Evolutionary conservation across 2,888 invertebrate species (phyloP).

Genomic region (Antheraea yamamai): DNA sequence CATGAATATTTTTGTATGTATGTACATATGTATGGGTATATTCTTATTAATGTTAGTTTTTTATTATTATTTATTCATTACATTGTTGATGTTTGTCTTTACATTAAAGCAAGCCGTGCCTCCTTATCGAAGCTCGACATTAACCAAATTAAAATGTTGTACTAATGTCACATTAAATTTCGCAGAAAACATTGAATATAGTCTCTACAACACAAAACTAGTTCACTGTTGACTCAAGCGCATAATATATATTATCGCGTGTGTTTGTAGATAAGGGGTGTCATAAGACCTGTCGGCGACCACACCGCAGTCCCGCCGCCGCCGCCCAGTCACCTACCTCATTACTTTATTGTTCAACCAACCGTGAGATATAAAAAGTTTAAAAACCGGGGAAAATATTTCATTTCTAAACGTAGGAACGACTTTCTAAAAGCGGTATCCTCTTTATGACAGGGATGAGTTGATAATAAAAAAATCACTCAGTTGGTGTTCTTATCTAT

Average conservation of each 20-base stretch:
- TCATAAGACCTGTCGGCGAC: constrained; percentile 68
- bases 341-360: constrained; percentile 75
- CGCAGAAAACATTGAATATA: constrained; percentile 9
- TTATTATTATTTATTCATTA: no score
- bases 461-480: constrained; percentile 1
- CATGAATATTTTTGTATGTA: no score
- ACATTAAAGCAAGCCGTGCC: not conserved
- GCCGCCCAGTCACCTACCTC: constrained; percentile 58
- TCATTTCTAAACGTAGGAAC: constrained; percentile 18
- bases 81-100: no score
- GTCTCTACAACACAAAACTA: constrained; percentile 2
- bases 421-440: constrained; percentile 11
- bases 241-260: constrained; percentile 54
- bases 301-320: constrained; percentile 54
- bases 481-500: constrained; percentile 1
- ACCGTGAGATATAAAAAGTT: constrained; percentile 55
- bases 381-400: constrained; percentile 30
- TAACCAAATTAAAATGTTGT: not conserved
- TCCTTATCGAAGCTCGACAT: not conserved
- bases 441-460: constrained; percentile 16
- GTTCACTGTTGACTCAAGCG: constrained; percentile 8
- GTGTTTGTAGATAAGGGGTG: constrained; percentile 72
- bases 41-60: no score
- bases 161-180: not conserved
- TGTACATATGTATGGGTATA: no score